Evolutionary conservation across 1,140 invertebrate genomes (phyloP), one percentile per base, ranked within the genome.

Genomic region (Amyelois transitella): DNA sequence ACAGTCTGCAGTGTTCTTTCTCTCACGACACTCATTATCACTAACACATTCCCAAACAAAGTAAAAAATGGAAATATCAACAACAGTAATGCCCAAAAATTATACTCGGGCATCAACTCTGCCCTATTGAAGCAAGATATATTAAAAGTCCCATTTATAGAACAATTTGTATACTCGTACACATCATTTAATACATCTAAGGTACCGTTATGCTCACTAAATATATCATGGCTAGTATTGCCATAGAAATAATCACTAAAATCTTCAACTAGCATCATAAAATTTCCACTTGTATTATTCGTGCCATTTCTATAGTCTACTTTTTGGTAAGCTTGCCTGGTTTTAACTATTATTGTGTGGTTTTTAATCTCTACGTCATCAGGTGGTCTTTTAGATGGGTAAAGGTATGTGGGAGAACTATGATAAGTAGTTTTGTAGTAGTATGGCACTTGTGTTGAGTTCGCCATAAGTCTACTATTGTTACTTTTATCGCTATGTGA

Each of bases 21-120:
- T 44, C 96, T 91, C 53, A 94, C 93, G 6, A 99, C 98, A 70
- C 96, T 96, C 67, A 98, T 87, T 64, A 99, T 99, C 54, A 99
- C 98, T 53, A 99, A 91, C 53, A 98, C 94, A 89, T 99, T 99
- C 22, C 97, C 98, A 86, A 99, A 98, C 8, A 99, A 91, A 0
- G 97, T 98, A 56, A 98, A 93, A 74, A 98, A 91, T 18, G 97
- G 96, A 76, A 99, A 97, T 56, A 98, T 89, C 53, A 98, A 90
- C 55, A 98, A 88, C 57, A 97, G 91, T 22, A 97, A 87, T 17
- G 94, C 94, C 95, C 96, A 97, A 86, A 95, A 96, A 77, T 93
- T 94, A 70, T 93, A 92, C 55, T 90, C 86, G 52, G 51, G 71
- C 7, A 17, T 60, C 22, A 24, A 63, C 60, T 63, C 75, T 43